phyloP scores from a whole-genome alignment of 2,888 invertebrate species.

The Priocnemis perturbator region DNA sequence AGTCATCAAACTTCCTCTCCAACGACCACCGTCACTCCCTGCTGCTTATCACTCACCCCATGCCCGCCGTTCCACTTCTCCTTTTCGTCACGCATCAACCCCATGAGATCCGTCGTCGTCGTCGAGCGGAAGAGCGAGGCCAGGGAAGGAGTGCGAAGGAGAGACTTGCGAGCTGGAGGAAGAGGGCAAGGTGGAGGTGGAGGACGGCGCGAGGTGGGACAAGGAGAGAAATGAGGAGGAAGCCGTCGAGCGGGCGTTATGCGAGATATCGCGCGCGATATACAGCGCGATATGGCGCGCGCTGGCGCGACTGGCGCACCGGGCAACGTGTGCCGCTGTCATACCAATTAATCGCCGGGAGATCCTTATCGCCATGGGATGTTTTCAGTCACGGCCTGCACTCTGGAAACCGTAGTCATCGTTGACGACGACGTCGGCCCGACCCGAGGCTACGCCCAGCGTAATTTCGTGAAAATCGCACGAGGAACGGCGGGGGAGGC shows the following conservation, averaged over 20 bases:
- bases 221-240: slow-evolving; percentile 23
- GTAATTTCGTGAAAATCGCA: background rate
- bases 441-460: background rate
- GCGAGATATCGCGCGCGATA: slow-evolving; percentile 56
- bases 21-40: background rate
- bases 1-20: background rate
- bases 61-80: background rate
- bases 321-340: slow-evolving; percentile 68
- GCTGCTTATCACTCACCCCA: background rate
- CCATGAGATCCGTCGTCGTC: background rate
- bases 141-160: slow-evolving; percentile 5
- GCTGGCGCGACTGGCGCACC: slow-evolving; percentile 40
- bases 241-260: slow-evolving; percentile 51
- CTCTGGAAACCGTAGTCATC: background rate
- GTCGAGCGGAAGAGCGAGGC: no score
- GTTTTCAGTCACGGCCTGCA: slow-evolving; percentile 56
- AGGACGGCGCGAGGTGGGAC: background rate
- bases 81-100: background rate
- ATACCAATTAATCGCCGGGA: slow-evolving; percentile 73
- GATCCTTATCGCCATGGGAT: slow-evolving; percentile 55
- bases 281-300: slow-evolving; percentile 22
- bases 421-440: background rate
- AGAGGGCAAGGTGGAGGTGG: slow-evolving; percentile 1
- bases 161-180: background rate
- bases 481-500: no score